phyloP scores from a whole-genome alignment of 2,113 vertebrate species.

The Maccullochella peelii region DNA sequence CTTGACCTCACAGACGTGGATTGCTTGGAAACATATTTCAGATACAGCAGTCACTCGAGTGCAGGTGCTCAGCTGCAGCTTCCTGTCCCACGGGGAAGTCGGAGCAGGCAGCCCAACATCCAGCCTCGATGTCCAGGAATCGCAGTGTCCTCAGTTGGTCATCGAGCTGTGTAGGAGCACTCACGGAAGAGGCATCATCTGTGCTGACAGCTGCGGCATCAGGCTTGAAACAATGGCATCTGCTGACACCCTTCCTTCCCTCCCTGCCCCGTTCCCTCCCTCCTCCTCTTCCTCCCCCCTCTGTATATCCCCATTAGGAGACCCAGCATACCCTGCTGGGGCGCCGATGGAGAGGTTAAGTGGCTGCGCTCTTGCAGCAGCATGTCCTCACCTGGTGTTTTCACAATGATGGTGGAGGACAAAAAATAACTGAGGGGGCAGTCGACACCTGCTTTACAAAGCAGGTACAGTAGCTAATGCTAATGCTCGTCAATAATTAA shows the following conservation, averaged over 20 bases:
- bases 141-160: constrained; percentile 46
- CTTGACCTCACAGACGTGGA: background rate
- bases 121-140: constrained; percentile 48
- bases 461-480: constrained; percentile 52
- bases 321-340: constrained; percentile 29
- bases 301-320: constrained; percentile 30
- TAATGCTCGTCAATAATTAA: constrained; percentile 74
- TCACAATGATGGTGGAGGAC: constrained; percentile 60
- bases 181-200: constrained; percentile 78
- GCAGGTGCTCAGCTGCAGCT: constrained; percentile 44
- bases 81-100: constrained; percentile 10
- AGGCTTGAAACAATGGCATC: constrained; percentile 77
- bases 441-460: constrained; percentile 69
- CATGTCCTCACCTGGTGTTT: constrained; percentile 78
- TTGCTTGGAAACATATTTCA: constrained; percentile 36
- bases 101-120: constrained; percentile 16
- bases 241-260: constrained; percentile 52
- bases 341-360: constrained; percentile 55
- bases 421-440: constrained; percentile 61
- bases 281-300: background rate
- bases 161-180: constrained; percentile 46
- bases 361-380: constrained; percentile 49
- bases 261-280: background rate
- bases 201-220: constrained; percentile 80
- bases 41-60: background rate